Conservation (phyloP, 2,113 vertebrate species). For the Parus major region DNA sequence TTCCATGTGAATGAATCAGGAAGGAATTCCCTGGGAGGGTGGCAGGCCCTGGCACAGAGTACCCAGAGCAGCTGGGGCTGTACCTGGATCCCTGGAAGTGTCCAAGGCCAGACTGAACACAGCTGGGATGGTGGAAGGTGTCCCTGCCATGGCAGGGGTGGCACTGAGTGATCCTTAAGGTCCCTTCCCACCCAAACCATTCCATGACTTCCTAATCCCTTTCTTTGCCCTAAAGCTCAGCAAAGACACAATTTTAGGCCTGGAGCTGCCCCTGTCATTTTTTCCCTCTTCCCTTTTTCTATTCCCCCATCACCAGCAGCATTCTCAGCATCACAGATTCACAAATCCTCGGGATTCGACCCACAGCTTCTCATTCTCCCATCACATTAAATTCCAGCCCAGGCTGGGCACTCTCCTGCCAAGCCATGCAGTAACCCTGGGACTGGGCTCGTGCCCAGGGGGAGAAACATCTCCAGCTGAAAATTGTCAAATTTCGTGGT, state of each 20-base stretch:
- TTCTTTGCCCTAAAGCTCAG: not conserved
- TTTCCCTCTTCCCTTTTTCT: not conserved
- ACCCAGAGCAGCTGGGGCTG: not conserved
- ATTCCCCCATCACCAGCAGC: not conserved
- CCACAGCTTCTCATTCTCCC: not conserved
- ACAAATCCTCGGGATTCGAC: not conserved
- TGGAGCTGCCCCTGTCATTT: not conserved
- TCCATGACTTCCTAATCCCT: not conserved
- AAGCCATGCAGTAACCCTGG: fast-evolving
- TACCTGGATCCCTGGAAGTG: not conserved
- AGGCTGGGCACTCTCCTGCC: not conserved
- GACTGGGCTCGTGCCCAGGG: not conserved
- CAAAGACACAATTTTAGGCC: not conserved
- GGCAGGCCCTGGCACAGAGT: not conserved
- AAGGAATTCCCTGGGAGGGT: not conserved
- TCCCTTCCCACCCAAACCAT: not conserved
- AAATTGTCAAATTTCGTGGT: not conserved
- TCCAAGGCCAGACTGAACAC: fast-evolving
- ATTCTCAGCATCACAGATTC: not conserved
- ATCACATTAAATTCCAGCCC: not conserved
- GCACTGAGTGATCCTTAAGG: not conserved
- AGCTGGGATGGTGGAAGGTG: not conserved
- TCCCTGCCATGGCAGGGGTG: not conserved
- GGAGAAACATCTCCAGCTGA: not conserved
- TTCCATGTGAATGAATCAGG: not conserved